Conservation (phyloP, 2,888 invertebrate genomes). For the Erebia palarica region DNA sequence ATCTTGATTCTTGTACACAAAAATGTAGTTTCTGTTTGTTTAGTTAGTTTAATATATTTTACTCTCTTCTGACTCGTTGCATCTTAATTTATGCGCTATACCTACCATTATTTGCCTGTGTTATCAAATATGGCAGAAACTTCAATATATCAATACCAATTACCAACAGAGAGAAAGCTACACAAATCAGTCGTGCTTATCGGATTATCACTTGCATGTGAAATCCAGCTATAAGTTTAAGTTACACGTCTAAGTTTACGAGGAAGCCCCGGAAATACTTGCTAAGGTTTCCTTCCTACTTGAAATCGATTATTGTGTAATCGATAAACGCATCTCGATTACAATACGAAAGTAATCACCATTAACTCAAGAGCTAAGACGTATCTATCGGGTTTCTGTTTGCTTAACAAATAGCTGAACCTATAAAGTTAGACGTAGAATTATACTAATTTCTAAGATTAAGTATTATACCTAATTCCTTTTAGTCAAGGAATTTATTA, state of each 20-base stretch:
- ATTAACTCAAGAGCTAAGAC: neutral
- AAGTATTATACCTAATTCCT: too few relatives aligned
- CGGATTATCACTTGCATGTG: slow-evolving; percentile 30
- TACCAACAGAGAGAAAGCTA: slow-evolving; percentile 22
- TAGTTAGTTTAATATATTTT: neutral
- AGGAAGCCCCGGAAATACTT: slow-evolving; percentile 35
- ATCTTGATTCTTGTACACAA: too few relatives aligned
- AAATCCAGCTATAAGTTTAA: slow-evolving; percentile 30
- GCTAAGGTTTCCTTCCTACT: slow-evolving; percentile 38
- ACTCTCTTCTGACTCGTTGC: neutral
- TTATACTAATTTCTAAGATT: neutral
- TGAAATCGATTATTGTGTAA: slow-evolving; percentile 33
- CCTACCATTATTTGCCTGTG: neutral
- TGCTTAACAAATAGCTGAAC: neutral
- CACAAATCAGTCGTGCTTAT: slow-evolving; percentile 20
- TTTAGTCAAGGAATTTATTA: too few relatives aligned
- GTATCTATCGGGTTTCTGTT: neutral
- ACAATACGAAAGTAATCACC: slow-evolving; percentile 16
- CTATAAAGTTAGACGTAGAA: neutral
- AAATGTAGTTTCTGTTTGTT: neutral
- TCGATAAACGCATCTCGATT: slow-evolving; percentile 24
- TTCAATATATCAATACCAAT: neutral
- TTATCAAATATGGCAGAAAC: neutral
- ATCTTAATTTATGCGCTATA: neutral
- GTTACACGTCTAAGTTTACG: slow-evolving; percentile 36